phyloP scores from a whole-genome alignment of 1,140 invertebrate genomes.

The Drosophila obscura region DNA sequence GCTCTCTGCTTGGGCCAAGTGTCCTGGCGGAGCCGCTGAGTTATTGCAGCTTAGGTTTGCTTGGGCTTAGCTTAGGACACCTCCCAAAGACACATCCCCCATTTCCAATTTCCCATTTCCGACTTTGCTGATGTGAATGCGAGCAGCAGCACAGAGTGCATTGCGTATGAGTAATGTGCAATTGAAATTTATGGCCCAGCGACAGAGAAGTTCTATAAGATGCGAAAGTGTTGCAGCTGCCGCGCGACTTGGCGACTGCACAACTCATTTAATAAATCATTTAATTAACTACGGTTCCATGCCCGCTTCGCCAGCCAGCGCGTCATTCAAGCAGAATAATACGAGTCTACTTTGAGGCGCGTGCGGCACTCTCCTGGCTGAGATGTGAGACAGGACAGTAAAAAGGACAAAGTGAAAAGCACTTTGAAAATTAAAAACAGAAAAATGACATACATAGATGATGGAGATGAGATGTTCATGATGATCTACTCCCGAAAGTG shows the following conservation, averaged over 20 bases:
- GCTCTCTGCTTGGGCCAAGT: constrained; percentile 10
- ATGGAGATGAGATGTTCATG: constrained; percentile 27
- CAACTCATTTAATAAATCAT: constrained; percentile 71
- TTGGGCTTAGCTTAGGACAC: constrained; percentile 45
- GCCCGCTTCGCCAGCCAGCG: constrained; percentile 4
- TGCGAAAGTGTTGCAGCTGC: constrained; percentile 12
- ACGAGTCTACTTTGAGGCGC: constrained; percentile 29
- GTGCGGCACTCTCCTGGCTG: constrained; percentile 2
- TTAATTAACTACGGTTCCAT: constrained; percentile 59
- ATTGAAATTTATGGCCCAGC: constrained; percentile 7
- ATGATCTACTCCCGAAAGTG: constrained; percentile 1
- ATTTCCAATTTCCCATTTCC: too few species aligned
- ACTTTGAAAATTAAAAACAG: constrained; percentile 27
- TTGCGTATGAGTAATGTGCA: constrained; percentile 51
- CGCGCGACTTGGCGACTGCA: constrained; percentile 37
- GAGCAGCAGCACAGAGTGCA: neutral
- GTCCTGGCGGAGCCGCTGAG: constrained; percentile 55
- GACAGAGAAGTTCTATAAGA: neutral
- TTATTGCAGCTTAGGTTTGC: constrained; percentile 56
- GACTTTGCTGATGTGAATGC: constrained; percentile 6
- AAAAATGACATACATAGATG: constrained; percentile 9
- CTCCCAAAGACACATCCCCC: neutral
- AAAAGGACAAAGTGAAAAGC: neutral
- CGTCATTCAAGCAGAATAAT: constrained; percentile 11
- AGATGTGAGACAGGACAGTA: constrained; percentile 24